Evolutionary conservation across 92 coral and sea anemone species (phyloP), one percentile per base, ranked within the genome.

Genomic region (Epizoanthus fatuus): DNA sequence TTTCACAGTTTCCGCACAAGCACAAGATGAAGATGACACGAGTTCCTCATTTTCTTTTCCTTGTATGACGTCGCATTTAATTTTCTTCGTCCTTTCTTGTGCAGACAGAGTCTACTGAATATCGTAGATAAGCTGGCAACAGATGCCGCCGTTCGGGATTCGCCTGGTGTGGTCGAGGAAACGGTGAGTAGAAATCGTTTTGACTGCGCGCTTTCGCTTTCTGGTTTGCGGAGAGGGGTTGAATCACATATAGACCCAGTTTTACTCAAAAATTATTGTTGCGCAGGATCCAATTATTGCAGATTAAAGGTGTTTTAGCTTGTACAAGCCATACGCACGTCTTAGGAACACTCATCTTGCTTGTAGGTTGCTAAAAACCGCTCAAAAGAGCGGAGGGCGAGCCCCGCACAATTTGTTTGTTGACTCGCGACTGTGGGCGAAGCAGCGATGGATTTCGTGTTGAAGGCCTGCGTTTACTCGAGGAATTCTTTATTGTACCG

Each of bases 41-140:
- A 77, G 59, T 92, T 92, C 95, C 94, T 91, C 91, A 87, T 87
- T 88, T 94, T 91, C 75, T 83, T 87, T 94, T 94, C 83, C 88
- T 92, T 75, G 83, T 78, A 86, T 91, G 96, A 95, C 98, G 98
- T 93, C 91, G 94, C 93, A 79, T 87, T 84, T 79, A 69, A 72
- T 80, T 69, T 67, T 87, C 69, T 81, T 81, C 81, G 5, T 74
- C 42, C 55, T 63, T 39, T 32, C 20, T 37, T 51, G 79, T 67
- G 81, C 80, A 90, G 96, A 55, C 75, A 80, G 32, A 82, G 86
- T 37, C 96, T 95, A 59, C 91, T 59, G 53, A 92, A 64, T 74
- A 89, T 95, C 59, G 98, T 95, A 19, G 78, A 90, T 35, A 92
- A 89, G 81, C 94, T 94, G 15, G 86, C 87, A 32, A 81, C 83